Conservation (phyloP, 2,797 vertebrate species). For the Oreochromis mossambicus region DNA sequence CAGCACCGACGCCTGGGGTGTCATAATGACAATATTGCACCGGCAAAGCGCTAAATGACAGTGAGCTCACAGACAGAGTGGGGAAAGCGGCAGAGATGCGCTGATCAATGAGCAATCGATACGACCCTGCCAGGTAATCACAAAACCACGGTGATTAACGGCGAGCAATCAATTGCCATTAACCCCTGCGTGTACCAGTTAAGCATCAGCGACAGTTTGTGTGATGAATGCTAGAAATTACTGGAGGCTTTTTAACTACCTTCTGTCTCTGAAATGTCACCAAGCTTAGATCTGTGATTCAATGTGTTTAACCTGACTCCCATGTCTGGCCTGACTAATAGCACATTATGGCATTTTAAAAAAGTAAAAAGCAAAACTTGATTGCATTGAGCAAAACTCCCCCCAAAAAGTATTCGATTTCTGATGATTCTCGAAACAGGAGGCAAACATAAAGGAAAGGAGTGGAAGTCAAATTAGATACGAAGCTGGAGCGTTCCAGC, state of each 20-base stretch:
- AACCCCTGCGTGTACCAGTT: conserved; percentile 58
- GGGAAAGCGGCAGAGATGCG: conserved; percentile 39
- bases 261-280: conserved; percentile 42
- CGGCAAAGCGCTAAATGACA: conserved; percentile 66
- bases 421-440: neutral
- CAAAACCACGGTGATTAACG: conserved; percentile 71
- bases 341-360: neutral
- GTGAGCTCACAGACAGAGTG: conserved; percentile 61
- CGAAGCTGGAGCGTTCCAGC: neutral
- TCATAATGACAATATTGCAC: conserved; percentile 64
- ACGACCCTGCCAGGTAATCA: conserved; percentile 67
- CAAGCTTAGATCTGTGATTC: conserved; percentile 20
- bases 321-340: conserved; percentile 5
- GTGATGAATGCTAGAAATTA: conserved; percentile 41
- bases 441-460: neutral
- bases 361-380: neutral
- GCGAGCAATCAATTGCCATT: conserved; percentile 67
- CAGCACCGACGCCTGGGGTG: conserved; percentile 40
- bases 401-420: neutral
- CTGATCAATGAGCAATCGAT: conserved; percentile 70
- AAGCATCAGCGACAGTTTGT: conserved; percentile 21
- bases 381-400: neutral
- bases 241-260: conserved; percentile 29
- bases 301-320: conserved; percentile 20
- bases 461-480: neutral